Evolutionary conservation across 2,797 vertebrate genomes (phyloP), one percentile per base, ranked within the genome.

Genomic region (Lepus oiostolus): DNA sequence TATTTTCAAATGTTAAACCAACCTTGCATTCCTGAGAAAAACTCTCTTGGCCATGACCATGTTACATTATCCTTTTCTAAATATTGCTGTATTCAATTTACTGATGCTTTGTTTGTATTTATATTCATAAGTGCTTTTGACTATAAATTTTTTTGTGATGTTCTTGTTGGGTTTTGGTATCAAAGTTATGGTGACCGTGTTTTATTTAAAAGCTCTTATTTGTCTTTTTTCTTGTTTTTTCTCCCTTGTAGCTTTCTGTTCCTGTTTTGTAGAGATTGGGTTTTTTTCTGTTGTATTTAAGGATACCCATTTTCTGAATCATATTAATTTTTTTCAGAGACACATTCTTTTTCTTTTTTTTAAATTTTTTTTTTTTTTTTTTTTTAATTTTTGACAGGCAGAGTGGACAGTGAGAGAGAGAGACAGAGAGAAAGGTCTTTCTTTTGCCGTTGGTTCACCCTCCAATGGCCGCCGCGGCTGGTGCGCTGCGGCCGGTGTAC

Each of bases 231-330:
- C n/a, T 12, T 79, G 62, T 90, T 83, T 90, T 54, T 13, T 89
- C 12, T 84, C 52, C 47, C 42, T 88, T 88, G 30, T 79, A 76
- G 68, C 62, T 91, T 94, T 95, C 63, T 88, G 38, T 96, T 95
- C 83, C 42, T 92, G 89, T 95, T 96, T 95, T 86, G 24, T 71
- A 85, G 65, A 88, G 75, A 11, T 88, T n/a, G 35, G 63, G 30
- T 89, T 96, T 26, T 93, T 94, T 85, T 80, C 75, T 95, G 70
- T 85, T 96, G 32, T 85, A 65, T 87, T 93, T 95, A 94, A 95
- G n/a, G 47, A 89, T 94, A 22, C 26, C 24, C 86, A 10, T 95
- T 96, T 93, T 42, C 88, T 70, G 62, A 90, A 81, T 77, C 47
- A 84, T 62, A 47, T 90, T 74, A 95, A 88, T 96, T 52, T 79